Evolutionary conservation across 2,797 vertebrate genomes (phyloP), one percentile per base, ranked within the genome.

Genomic region (Agapornis canus): DNA sequence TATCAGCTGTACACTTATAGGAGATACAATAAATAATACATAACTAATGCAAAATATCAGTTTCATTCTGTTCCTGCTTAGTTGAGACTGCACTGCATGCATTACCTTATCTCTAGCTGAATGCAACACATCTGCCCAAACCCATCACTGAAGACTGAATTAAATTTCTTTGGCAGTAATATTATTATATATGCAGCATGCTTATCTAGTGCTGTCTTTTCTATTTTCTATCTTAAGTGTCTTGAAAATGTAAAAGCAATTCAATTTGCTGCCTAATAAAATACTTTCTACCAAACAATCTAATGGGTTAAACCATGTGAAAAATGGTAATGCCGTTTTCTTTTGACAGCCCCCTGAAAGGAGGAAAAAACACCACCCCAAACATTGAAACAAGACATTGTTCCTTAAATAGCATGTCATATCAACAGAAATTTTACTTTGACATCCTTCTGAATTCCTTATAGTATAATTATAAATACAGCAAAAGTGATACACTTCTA

Each of bases 21-120:
- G 85, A 96, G 94, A 97, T 69, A 92, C 48, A 81, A 97, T 97
- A 97, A 98, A 98, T 98, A 97, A 98, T 96, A 92, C n/a, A 97
- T 56, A 86, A 90, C 82, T 90, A 89, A 95, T 89, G 49, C 51
- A 96, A 95, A 95, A 78, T 94, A 97, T 68, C 94, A 31, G 65
- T 96, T 97, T 97, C 91, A 71, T 94, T 96, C 88, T 90, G 80
- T 82, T 95, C 71, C 87, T 92, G 31, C 92, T 97, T 97, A 96
- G 91, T 81, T 89, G 90, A 97, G 71, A 90, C 68, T 59, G 56
- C 29, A 82, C 37, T 64, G 82, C 82, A 86, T 56, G 76, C 60
- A 90, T 88, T 96, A 95, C 66, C 73, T 90, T 96, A 97, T 96
- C 96, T 94, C 86, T 69, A 94, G 90, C 65, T 86, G 72, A 97